A percentile compares a stretch with the other conserved stretches of the same genome.
These are phyloP conservation scores for Etheostoma spectabile DNA, from an alignment of 2,113 vertebrate genomes.

Conservation along the genomic window DNA sequence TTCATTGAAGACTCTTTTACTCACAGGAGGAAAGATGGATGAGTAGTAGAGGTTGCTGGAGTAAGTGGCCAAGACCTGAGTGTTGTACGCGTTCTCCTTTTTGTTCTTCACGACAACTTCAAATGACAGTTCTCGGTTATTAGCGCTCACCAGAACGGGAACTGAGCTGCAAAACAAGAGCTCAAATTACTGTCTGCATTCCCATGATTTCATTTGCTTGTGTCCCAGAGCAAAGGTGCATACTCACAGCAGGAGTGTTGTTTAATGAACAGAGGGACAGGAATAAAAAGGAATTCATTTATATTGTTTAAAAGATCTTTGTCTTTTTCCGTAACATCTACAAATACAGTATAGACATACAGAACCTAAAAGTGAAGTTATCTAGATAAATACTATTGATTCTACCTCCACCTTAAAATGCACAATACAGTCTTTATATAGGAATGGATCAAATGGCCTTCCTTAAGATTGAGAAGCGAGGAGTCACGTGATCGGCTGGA, in stretches of 20 bases:
- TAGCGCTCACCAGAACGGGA: slow-evolving; percentile 85
- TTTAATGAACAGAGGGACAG: neutral
- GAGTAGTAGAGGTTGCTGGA: slow-evolving; percentile 93
- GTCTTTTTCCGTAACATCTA: neutral
- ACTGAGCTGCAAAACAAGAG: slow-evolving; percentile 83
- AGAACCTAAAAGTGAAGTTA: neutral
- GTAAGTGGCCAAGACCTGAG: slow-evolving; percentile 83
- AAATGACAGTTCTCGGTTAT: slow-evolving; percentile 86
- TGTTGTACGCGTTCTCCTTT: slow-evolving; percentile 92
- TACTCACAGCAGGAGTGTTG: neutral
- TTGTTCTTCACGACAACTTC: slow-evolving; percentile 86
- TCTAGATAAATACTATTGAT: neutral
- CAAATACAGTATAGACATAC: neutral
- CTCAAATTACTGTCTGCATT: slow-evolving; percentile 9
- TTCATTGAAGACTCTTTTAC: slow-evolving; percentile 39
- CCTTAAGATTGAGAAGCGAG: no score
- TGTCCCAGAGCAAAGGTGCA: neutral
- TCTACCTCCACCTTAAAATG: neutral
- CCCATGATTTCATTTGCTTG: neutral
- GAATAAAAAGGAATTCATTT: neutral
- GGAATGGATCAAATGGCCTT: neutral
- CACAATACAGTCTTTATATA: neutral
- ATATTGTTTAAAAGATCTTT: neutral
- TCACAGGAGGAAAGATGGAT: slow-evolving; percentile 83
- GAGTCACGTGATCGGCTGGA: no score